Percentiles rank a stretch among this genome's conserved stretches.
Evolutionary conservation across 2,113 vertebrate genomes (phyloP).

Genomic region (Hemiprocne comata): DNA sequence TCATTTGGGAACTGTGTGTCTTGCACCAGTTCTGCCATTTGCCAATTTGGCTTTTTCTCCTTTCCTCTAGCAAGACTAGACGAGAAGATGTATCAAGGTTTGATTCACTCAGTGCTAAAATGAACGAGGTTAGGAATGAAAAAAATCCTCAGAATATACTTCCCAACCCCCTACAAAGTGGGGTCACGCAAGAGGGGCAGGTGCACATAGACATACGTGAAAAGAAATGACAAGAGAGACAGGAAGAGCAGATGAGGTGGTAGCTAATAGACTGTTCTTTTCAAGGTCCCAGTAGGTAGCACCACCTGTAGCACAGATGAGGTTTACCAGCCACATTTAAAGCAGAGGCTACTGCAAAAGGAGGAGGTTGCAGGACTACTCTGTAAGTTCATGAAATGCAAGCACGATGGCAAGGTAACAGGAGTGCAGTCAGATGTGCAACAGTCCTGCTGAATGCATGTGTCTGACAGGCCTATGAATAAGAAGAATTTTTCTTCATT

Average conservation of each 20-base stretch:
- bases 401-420: not conserved
- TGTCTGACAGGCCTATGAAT: not conserved
- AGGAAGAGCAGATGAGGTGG: not conserved
- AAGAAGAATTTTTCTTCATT: not conserved
- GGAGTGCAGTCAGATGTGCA: not conserved
- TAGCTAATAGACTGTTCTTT: not conserved
- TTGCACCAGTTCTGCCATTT: not conserved
- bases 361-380: not conserved
- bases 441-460: not conserved
- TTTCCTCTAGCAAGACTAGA: not conserved
- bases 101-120: not conserved
- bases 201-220: fast-evolving
- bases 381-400: not conserved
- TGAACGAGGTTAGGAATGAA: not conserved
- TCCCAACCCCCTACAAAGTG: not conserved
- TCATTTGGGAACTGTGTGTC: no score
- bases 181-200: not conserved
- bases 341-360: not conserved
- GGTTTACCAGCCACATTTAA: not conserved
- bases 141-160: not conserved
- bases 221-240: not conserved
- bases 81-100: not conserved
- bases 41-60: not conserved
- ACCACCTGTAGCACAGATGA: not conserved
- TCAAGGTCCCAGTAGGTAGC: not conserved